A percentile compares a stretch with the other conserved stretches of the same genome.
Evolutionary conservation across 1,140 invertebrate genomes (phyloP).

Genomic region (Cataglyphis hispanica): DNA sequence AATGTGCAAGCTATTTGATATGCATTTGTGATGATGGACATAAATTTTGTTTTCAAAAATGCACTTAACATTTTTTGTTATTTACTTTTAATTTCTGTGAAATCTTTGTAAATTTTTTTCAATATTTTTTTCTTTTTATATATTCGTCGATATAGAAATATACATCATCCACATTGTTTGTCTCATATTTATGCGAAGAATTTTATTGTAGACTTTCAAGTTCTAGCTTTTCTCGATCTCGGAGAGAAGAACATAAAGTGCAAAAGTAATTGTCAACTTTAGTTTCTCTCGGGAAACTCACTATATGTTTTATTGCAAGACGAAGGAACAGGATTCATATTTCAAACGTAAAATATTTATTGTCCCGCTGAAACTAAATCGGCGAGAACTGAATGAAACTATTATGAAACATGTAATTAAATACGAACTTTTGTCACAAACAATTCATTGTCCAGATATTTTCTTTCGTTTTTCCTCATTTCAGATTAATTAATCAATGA

Average conservation of each 20-base stretch:
- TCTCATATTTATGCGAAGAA: background rate
- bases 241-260: conserved; percentile 4
- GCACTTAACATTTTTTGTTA: background rate
- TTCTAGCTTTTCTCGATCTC: background rate
- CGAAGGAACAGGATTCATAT: background rate
- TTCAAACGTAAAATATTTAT: conserved; percentile 32
- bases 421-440: background rate
- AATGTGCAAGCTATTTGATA: background rate
- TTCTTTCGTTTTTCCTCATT: background rate
- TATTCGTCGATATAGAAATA: background rate
- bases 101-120: background rate
- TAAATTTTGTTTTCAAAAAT: background rate
- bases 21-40: no score
- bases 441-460: background rate
- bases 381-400: background rate
- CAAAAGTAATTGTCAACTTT: conserved; percentile 44
- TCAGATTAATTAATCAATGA: background rate
- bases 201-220: conserved; percentile 26
- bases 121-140: background rate
- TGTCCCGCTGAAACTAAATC: background rate
- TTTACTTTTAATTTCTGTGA: background rate
- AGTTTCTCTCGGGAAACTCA: conserved; percentile 6
- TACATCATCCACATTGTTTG: background rate
- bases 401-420: conserved; percentile 25
- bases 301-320: conserved; percentile 18